Conservation (phyloP, 2,113 vertebrate genomes). For the Ariopsis seemanni region DNA sequence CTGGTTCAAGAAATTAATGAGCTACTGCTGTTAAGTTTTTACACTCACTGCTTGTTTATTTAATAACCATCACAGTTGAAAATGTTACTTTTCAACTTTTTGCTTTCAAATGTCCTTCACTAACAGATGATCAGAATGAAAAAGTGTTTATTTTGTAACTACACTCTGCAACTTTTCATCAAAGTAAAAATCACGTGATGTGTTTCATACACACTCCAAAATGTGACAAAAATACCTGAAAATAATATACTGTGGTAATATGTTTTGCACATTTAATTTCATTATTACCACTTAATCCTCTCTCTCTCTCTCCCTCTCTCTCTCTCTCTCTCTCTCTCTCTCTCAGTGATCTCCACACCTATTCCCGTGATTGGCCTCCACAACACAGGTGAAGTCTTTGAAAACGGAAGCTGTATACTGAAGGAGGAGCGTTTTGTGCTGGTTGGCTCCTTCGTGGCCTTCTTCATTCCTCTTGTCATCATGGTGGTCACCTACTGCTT, state of each 20-base stretch:
- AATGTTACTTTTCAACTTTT: background rate
- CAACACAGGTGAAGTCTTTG: slow-evolving; percentile 88
- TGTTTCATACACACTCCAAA: background rate
- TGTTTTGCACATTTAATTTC: background rate
- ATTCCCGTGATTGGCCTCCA: slow-evolving; percentile 94
- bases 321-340: slow-evolving; percentile 34
- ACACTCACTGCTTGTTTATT: background rate
- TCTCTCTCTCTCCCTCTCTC: too few relatives aligned
- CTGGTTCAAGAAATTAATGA: background rate
- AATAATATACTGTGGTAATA: background rate
- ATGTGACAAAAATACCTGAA: background rate
- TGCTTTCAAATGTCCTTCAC: background rate
- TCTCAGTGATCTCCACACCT: slow-evolving; percentile 88
- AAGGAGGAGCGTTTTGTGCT: slow-evolving; percentile 95
- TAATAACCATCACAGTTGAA: background rate
- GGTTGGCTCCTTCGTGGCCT: slow-evolving; percentile 95
- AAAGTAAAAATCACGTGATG: background rate
- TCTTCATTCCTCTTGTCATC: slow-evolving; percentile 97
- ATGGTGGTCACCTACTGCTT: slow-evolving; percentile 97
- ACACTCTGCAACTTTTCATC: background rate
- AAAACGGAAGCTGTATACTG: slow-evolving; percentile 88
- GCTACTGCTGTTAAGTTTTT: background rate
- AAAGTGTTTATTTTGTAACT: background rate
- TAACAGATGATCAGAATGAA: background rate
- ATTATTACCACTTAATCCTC: background rate